Evolutionary conservation across 2,113 vertebrate genomes (phyloP).

Genomic region (Macrotis lagotis): DNA sequence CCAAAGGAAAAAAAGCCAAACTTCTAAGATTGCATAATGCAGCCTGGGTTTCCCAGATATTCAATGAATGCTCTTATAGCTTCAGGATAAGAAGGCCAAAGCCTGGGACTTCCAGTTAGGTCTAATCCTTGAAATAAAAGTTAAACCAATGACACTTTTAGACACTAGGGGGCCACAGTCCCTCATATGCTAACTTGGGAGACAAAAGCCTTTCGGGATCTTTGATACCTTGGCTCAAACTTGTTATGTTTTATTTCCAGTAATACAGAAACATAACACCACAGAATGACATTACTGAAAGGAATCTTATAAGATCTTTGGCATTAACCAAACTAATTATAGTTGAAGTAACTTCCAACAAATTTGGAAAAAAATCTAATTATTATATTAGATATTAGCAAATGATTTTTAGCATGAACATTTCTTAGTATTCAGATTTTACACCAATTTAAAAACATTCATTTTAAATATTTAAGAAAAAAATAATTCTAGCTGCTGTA

Average conservation of each 20-base stretch:
- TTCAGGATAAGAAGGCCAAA: neutral
- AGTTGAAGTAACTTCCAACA: constrained; percentile 30
- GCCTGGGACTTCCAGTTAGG: neutral
- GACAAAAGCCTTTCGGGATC: neutral
- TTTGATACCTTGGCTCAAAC: constrained; percentile 21
- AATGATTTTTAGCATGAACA: constrained; percentile 28
- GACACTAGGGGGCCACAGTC: neutral
- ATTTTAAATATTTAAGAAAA: constrained; percentile 25
- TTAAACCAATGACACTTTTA: neutral
- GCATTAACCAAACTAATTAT: constrained; percentile 1
- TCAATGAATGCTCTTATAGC: neutral
- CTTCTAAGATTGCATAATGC: neutral
- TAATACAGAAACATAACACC: neutral
- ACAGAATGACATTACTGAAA: neutral
- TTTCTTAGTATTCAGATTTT: constrained; percentile 9
- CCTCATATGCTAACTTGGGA: constrained; percentile 1
- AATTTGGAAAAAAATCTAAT: constrained; percentile 21
- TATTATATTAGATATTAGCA: neutral
- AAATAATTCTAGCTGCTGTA: neutral
- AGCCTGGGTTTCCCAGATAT: neutral
- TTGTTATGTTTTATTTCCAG: constrained; percentile 25
- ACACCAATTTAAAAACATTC: neutral
- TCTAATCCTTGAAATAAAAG: constrained; percentile 29
- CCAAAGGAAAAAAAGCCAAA: neutral
- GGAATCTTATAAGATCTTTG: neutral